Conservation (phyloP, 1,140 invertebrate species). For the Papilio dardanus region DNA sequence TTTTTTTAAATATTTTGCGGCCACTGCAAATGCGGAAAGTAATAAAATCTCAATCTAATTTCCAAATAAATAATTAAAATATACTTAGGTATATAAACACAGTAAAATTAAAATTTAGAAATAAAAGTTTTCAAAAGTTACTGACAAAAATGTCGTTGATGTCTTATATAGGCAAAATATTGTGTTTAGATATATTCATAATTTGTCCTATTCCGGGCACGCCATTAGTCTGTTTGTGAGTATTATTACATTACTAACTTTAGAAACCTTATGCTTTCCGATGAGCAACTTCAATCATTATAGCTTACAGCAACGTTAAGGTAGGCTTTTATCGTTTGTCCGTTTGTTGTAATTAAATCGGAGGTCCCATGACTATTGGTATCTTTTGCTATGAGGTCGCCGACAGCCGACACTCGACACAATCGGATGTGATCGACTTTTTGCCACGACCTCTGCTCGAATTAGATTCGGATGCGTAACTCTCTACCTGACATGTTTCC, state of each 20-base stretch:
- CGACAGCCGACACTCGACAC: slow-evolving; percentile 59
- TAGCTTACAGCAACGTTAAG: too few species aligned
- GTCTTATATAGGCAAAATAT: slow-evolving; percentile 27
- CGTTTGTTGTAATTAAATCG: slow-evolving; percentile 66
- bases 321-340: slow-evolving; percentile 14
- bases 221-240: too few species aligned
- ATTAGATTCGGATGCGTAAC: slow-evolving; percentile 74
- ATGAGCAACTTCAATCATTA: background rate
- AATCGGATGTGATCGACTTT: slow-evolving; percentile 68
- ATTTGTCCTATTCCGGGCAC: background rate
- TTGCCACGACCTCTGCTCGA: slow-evolving; percentile 65
- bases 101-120: too few species aligned
- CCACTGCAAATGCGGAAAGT: too few species aligned
- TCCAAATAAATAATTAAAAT: too few species aligned
- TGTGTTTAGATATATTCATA: background rate
- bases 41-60: too few species aligned
- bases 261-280: background rate
- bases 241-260: background rate
- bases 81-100: too few species aligned
- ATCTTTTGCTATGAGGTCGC: slow-evolving; percentile 61
- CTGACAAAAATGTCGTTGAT: slow-evolving; percentile 18
- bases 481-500: slow-evolving; percentile 40
- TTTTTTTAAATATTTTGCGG: too few species aligned
- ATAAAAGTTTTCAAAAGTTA: too few species aligned
- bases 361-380: slow-evolving; percentile 65